Base-by-base conservation (phyloP, 2,888 invertebrate genomes). In the Strigamia maritima region DNA sequence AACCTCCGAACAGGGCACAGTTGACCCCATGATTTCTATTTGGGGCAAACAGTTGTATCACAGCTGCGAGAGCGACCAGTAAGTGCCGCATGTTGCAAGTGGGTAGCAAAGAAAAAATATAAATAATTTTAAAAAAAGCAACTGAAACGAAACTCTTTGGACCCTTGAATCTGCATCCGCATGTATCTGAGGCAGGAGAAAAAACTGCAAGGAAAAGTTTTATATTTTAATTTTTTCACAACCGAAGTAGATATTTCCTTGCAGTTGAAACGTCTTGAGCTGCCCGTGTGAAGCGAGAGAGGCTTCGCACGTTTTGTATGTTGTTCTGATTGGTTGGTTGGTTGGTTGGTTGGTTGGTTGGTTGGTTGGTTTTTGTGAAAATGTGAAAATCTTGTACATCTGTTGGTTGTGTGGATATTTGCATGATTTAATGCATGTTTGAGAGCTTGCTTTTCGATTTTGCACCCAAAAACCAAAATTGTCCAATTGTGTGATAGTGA, bases 31-130 rank as follows among this genome's bases (percentile, higher is more conserved):
- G 94, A 94, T 95, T 90, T 94, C 94, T 90, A 95, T 95, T 90
- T 95, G 95, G 95, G 95, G 95, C 90, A 95, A 95, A 90, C 95
- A 95, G 92, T 93, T 95, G 91, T 94, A 95, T 90, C 94, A 95
- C 89, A 94, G 94, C 92, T 95, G 95, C 92, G 95, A 95, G 90
- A 94, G 94, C 87, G 93, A 94, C 90, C 94, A 94, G 95, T 95
- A 94, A 94, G 94, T 94, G 70, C 80, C 14, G 81, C 80, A 81
- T 81, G 81, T 80, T 70, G 75, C 75, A 70, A 79, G 70, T 78
- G 78, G 60, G 78, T 65, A 65, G 78, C 35, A 49, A 49, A n/a
- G n/a, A 49, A n/a, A 49, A n/a, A 49, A 6, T 6, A n/a, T 6
- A 6, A 49, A 49, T n/a, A 6, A 49, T 6, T 6, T n/a, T 10